Conservation (phyloP, 2,797 vertebrate species). For the Protonibea diacanthus region DNA sequence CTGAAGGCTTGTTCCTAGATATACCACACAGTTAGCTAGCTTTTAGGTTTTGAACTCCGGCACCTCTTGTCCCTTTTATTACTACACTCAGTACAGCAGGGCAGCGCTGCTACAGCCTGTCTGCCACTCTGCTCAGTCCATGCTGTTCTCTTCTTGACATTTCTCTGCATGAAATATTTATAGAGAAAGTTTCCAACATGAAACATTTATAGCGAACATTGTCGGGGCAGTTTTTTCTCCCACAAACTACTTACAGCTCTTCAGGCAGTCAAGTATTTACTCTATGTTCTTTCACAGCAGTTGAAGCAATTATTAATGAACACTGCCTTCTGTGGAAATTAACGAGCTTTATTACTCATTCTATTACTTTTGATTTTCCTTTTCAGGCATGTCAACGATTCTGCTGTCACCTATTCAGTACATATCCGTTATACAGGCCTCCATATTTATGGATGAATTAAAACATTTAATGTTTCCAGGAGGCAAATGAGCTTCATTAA, state of each 20-base stretch:
- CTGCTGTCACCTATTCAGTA: background rate
- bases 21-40: background rate
- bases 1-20: background rate
- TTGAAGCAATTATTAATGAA: conserved; percentile 40
- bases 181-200: conserved; percentile 66
- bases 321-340: conserved; percentile 12
- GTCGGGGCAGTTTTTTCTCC: conserved; percentile 35
- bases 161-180: conserved; percentile 71
- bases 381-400: conserved; percentile 5
- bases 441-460: conserved; percentile 11
- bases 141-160: conserved; percentile 57
- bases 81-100: conserved; percentile 19
- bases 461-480: conserved; percentile 17
- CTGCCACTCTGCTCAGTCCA: conserved; percentile 27
- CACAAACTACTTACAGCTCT: conserved; percentile 49
- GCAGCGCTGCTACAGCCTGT: conserved; percentile 25
- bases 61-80: conserved; percentile 37
- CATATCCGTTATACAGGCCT: conserved; percentile 1
- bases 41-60: conserved; percentile 10
- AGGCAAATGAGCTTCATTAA: conserved; percentile 31
- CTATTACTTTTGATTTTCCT: conserved; percentile 40
- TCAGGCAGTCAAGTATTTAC: conserved; percentile 38
- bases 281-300: conserved; percentile 5
- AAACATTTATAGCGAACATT: conserved; percentile 72
- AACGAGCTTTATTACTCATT: conserved; percentile 40